Conservation (phyloP, 2,797 vertebrate species). For the Allobates femoralis region DNA sequence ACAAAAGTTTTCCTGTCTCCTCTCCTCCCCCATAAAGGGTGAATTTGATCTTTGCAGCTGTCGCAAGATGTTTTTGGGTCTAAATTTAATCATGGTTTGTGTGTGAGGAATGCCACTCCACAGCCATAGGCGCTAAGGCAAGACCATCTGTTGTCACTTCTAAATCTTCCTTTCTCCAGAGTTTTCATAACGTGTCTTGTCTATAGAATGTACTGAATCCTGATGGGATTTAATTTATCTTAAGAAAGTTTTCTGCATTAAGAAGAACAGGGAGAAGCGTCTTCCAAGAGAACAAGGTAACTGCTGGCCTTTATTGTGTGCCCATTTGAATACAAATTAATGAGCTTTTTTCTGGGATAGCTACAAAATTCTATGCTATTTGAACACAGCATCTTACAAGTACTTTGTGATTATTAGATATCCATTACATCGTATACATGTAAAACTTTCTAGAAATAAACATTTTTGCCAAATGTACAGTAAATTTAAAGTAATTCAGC, state of each 20-base stretch:
- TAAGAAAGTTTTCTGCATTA: background rate
- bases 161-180: background rate
- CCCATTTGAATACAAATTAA: too few relatives aligned
- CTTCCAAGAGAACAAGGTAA: background rate
- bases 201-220: background rate
- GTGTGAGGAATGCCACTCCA: constrained; percentile 15
- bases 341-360: too few relatives aligned
- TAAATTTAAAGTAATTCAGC: too few relatives aligned
- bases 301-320: background rate
- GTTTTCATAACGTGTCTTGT: background rate
- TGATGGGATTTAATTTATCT: background rate
- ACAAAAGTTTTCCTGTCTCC: background rate
- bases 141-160: constrained; percentile 7
- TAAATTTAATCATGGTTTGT: constrained; percentile 49
- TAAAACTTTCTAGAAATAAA: too few relatives aligned
- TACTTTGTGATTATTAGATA: too few relatives aligned
- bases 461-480: too few relatives aligned
- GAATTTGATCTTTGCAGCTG: constrained; percentile 58
- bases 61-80: constrained; percentile 37
- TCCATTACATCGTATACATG: too few relatives aligned
- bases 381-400: too few relatives aligned
- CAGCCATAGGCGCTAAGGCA: constrained; percentile 14
- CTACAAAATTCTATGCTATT: too few relatives aligned
- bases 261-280: background rate
- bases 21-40: constrained; percentile 42